Percentiles rank a stretch among this genome's conserved stretches.
Evolutionary conservation across 2,797 vertebrate species (phyloP).

Genomic region (Melopsittacus undulatus): DNA sequence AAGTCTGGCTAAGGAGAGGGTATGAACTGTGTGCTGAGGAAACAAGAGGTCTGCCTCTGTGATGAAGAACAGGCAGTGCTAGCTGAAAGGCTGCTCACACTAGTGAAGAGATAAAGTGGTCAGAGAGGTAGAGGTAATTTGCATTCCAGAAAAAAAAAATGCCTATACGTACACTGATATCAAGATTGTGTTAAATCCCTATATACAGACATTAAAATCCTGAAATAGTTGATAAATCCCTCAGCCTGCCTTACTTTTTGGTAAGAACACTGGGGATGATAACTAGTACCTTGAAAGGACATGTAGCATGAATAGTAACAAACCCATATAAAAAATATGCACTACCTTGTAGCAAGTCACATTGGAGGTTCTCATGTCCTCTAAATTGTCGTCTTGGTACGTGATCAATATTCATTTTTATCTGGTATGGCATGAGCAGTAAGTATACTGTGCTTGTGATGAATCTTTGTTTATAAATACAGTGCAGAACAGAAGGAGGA

Average conservation of each 20-base stretch:
- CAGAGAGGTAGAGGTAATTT: not conserved
- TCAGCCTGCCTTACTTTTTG: not conserved
- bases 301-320: not conserved
- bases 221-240: not conserved
- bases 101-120: not conserved
- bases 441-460: not conserved
- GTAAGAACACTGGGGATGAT: not conserved
- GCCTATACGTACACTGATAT: not conserved
- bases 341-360: not conserved
- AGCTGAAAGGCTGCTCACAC: not conserved
- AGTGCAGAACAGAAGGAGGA: not conserved
- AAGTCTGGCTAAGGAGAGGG: not conserved
- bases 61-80: not conserved
- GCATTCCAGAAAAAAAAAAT: not conserved
- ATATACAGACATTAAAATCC: not conserved
- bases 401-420: not conserved
- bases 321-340: not conserved
- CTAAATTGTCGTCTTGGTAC: not conserved
- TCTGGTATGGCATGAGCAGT: not conserved
- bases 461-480: not conserved
- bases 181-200: not conserved
- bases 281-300: not conserved
- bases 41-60: not conserved
- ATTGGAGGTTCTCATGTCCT: not conserved
- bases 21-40: not conserved